Evolutionary conservation across 2,797 vertebrate species (phyloP).

Genomic region (Melanotaenia parkinsoni): DNA sequence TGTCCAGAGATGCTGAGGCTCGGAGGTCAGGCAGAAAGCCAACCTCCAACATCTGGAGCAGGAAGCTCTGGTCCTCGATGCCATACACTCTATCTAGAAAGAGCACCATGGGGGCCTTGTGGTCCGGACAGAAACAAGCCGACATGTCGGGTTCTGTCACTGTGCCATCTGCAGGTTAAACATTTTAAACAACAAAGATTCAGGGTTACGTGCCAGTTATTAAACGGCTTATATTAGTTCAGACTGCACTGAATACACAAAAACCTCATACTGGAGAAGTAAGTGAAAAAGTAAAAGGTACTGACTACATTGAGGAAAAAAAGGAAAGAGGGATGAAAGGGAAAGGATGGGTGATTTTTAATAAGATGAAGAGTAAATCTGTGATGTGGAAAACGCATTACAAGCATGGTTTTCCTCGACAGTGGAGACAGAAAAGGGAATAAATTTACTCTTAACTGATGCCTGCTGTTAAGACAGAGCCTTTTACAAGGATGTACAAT

Average conservation of each 20-base stretch:
- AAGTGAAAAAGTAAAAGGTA: neutral
- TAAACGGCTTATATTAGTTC: neutral
- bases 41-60: constrained; percentile 94
- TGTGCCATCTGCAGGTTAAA: constrained; percentile 87
- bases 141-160: constrained; percentile 95
- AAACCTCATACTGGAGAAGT: neutral
- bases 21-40: constrained; percentile 97
- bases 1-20: constrained; percentile 94
- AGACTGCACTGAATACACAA: neutral
- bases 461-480: neutral
- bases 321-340: neutral
- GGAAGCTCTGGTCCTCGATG: constrained; percentile 94
- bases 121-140: constrained; percentile 96
- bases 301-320: neutral
- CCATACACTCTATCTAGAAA: constrained; percentile 98
- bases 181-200: neutral
- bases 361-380: neutral
- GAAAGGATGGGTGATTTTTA: neutral
- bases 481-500: constrained; percentile 16
- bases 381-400: neutral
- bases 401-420: constrained; percentile 4
- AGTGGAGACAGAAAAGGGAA: constrained; percentile 2
- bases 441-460: constrained; percentile 5
- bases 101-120: constrained; percentile 98
- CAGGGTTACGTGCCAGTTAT: neutral